Conservation (phyloP, 2,888 invertebrate species). For the Mesoligia furuncula region DNA sequence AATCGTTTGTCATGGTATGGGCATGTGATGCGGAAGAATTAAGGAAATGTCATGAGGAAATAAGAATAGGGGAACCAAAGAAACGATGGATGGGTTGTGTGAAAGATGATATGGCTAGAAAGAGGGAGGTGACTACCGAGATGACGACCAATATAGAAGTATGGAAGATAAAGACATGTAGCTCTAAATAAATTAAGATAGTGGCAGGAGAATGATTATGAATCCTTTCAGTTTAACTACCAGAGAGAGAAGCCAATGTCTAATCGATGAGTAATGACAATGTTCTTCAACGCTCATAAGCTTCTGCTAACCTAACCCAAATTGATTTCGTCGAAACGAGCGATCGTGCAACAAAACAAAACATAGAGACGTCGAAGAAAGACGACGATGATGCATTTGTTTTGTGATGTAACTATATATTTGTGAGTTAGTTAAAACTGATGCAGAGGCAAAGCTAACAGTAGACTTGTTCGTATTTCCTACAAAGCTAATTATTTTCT, state of each 20-base stretch:
- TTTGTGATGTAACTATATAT: neutral
- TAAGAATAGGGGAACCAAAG: neutral
- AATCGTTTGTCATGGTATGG: no score
- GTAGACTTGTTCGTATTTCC: neutral
- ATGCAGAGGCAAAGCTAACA: neutral
- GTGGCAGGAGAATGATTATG: neutral
- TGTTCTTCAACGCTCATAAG: no score
- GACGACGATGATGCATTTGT: neutral
- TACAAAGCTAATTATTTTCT: neutral
- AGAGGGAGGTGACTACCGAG: no score
- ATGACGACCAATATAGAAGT: neutral
- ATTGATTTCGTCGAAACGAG: conserved; percentile 37
- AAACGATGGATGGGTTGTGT: neutral
- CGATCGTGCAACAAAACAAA: conserved; percentile 36
- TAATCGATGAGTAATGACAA: neutral
- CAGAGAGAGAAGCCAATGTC: neutral
- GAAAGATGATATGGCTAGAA: neutral
- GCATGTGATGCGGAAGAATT: neutral
- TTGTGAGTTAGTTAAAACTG: neutral
- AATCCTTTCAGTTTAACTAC: neutral
- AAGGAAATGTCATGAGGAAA: neutral
- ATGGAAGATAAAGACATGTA: neutral
- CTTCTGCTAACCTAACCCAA: conserved; percentile 13
- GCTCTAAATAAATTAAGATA: no score
- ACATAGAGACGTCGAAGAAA: conserved; percentile 6